A percentile compares a stretch with the other conserved stretches of the same genome.
Evolutionary conservation across 1,140 invertebrate species (phyloP).

Genomic region (Pteromalus puparum): DNA sequence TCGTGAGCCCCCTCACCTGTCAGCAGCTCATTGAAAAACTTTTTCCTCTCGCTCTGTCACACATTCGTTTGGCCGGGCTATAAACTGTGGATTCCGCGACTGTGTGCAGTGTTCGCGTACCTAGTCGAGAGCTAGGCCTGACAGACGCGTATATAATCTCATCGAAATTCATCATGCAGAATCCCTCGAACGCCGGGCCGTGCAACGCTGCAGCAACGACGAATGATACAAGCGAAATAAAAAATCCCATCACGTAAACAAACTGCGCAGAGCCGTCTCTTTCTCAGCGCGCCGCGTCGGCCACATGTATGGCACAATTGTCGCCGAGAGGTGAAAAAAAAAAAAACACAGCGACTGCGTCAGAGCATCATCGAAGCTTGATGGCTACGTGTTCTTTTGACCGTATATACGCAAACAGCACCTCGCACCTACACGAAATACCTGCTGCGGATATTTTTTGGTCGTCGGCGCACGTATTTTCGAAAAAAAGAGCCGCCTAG

Average conservation of each 20-base stretch:
- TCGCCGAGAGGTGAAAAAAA: neutral
- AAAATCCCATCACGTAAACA: slow-evolving; percentile 46
- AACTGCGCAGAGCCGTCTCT: slow-evolving; percentile 17
- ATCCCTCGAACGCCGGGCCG: neutral
- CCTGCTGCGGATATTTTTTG: no score
- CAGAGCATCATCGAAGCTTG: no score
- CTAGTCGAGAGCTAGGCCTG: neutral
- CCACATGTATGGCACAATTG: slow-evolving; percentile 41
- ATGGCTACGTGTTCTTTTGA: no score
- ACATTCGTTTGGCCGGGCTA: neutral
- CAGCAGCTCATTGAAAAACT: neutral
- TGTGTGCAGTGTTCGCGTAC: neutral
- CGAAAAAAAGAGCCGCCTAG: neutral
- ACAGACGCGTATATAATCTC: slow-evolving; percentile 9
- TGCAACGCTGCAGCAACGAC: neutral
- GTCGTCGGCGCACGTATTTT: neutral
- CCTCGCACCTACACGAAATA: no score
- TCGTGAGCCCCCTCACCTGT: neutral
- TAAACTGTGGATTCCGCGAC: neutral
- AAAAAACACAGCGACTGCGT: no score
- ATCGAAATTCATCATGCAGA: slow-evolving; percentile 40
- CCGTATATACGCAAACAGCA: no score
- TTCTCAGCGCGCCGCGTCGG: neutral
- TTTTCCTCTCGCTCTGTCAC: neutral
- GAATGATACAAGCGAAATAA: slow-evolving; percentile 30